A percentile compares a stretch with the other conserved stretches of the same genome.
phyloP scores from a whole-genome alignment of 2,888 invertebrate genomes.

The Ochlodes sylvanus region DNA sequence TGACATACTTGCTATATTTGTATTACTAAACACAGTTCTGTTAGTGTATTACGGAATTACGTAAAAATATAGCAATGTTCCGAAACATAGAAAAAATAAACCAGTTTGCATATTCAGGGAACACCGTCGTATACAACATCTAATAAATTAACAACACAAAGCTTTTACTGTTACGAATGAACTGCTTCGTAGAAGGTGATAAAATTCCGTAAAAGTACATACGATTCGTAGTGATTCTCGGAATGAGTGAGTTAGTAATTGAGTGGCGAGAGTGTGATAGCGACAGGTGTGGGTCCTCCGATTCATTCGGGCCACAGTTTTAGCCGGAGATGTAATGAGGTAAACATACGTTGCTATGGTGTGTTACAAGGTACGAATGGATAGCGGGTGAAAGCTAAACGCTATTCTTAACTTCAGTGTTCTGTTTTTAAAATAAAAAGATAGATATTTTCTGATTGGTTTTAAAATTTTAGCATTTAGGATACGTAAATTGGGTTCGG shows the following conservation, averaged over 20 bases:
- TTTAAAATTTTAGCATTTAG: no score
- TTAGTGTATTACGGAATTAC: no score
- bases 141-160: conserved; percentile 35
- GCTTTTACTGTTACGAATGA: conserved; percentile 24
- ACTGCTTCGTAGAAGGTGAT: conserved; percentile 33
- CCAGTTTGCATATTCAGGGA: conserved; percentile 3
- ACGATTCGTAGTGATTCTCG: conserved; percentile 34
- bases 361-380: conserved; percentile 46
- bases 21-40: no score
- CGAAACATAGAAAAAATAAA: not conserved
- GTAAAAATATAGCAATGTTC: no score
- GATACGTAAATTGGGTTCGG: no score
- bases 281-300: conserved; percentile 66
- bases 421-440: no score
- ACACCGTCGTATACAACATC: conserved; percentile 1
- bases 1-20: no score
- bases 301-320: conserved; percentile 65
- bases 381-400: conserved; percentile 28
- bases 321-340: conserved; percentile 70
- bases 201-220: conserved; percentile 28
- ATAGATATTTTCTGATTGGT: no score
- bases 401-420: not conserved
- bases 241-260: conserved; percentile 41
- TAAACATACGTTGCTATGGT: conserved; percentile 61
- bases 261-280: conserved; percentile 44